Evolutionary conservation across 1,140 invertebrate species (phyloP).

Genomic region (Scaptomyza montana): DNA sequence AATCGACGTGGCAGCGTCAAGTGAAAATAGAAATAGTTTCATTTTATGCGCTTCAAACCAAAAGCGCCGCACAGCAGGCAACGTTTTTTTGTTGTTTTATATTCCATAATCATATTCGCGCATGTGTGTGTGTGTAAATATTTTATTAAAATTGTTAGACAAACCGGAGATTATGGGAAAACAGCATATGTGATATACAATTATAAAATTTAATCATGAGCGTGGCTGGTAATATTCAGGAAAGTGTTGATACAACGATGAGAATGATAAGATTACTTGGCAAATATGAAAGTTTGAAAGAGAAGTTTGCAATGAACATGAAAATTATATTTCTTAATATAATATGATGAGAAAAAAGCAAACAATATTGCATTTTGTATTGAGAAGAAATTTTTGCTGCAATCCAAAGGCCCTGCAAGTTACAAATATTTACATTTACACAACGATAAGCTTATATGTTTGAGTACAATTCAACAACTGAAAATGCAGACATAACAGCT

Average conservation of each 20-base stretch:
- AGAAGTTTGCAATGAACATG: too few relatives aligned
- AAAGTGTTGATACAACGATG: background rate
- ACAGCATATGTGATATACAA: background rate
- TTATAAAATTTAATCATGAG: background rate
- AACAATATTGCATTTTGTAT: too few relatives aligned
- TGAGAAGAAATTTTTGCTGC: too few relatives aligned
- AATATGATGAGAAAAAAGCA: too few relatives aligned
- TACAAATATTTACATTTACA: too few relatives aligned
- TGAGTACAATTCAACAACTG: too few relatives aligned
- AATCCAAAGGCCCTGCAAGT: too few relatives aligned
- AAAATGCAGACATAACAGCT: too few relatives aligned
- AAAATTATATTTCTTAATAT: too few relatives aligned
- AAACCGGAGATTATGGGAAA: background rate
- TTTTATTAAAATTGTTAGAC: constrained; percentile 25
- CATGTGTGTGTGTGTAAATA: constrained; percentile 16
- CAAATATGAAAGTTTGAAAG: background rate
- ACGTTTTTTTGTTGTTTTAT: constrained; percentile 46
- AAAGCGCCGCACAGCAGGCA: constrained; percentile 45
- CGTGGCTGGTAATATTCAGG: background rate
- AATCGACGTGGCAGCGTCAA: constrained; percentile 47
- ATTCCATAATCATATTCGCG: constrained; percentile 31
- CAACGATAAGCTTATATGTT: too few relatives aligned
- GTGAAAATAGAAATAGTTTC: constrained; percentile 52
- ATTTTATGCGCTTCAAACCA: background rate
- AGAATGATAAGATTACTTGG: background rate